Evolutionary conservation across 2,888 invertebrate genomes (phyloP), one percentile per base, ranked within the genome.

Genomic region (Barypeithes pellucidus): DNA sequence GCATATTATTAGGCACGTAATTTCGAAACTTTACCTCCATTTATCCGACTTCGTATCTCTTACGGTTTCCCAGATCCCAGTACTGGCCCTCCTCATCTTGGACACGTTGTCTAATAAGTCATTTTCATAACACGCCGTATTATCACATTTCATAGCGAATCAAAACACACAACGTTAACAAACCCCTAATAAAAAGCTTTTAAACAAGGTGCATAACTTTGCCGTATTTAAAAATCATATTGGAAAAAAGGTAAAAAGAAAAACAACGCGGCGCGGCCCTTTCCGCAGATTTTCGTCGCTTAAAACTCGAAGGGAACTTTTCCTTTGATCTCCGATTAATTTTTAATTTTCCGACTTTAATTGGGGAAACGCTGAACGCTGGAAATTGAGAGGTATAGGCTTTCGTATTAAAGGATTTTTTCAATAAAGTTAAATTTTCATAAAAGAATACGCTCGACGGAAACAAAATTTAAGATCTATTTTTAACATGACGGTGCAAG

Each of bases 291-390:
- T 52, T 52, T n/a, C 14, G 52, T 52, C 52, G 52, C 52, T 22
- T 22, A 52, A 52, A 52, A 52, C 24, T 52, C 24, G 52, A 52
- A 47, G 52, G 24, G 52, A 52, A 52, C 24, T 52, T 52, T 52
- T 24, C 24, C 52, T 52, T 52, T 52, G 52, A 52, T 52, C 52
- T 24, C 24, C 52, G 52, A 52, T 52, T 52, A 52, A 52, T 52
- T 52, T 52, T 52, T 52, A 52, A 52, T 52, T 52, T 52, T 52
- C 18, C n/a, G n/a, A 11, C 20, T 22, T 52, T 52, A 24, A 24
- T 52, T 22, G 52, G 52, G 52, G 24, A 47, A 47, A 52, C 52
- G 52, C 11, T 7, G 24, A 52, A 52, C 22, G 52, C n/a, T 52
- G 22, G 22, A 52, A 52, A 52, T 52, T 11, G 22, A 52, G 24